Evolutionary conservation across 2,113 vertebrate genomes (phyloP), one percentile per base, ranked within the genome.

Genomic region (Herpetotheres cachinnans): DNA sequence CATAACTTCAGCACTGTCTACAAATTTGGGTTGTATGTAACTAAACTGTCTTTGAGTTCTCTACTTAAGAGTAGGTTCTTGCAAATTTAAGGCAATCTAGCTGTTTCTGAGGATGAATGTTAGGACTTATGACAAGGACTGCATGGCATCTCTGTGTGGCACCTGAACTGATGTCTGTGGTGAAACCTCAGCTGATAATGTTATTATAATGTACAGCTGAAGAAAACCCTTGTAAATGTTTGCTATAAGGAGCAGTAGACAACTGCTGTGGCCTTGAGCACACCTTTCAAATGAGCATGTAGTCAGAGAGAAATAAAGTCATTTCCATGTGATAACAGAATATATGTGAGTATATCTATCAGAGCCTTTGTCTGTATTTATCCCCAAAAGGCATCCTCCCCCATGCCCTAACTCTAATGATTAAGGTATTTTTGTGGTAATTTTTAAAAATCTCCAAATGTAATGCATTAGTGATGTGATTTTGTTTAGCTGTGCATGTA

Each of bases 381-480:
- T 32, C 30, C 20, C 8, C 38, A 58, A 54, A 79, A 86, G 18
- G 3, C 59, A 49, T 73, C 13, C 22, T 46, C 13, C 12, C 15
- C 9, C 3, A 25, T 11, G 2, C 27, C 11, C 38, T 63, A n/a
- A 10, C 10, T 10, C 21, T 0, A 1, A 30, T 40, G 5, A 21
- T 59, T 71, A 73, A 61, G 22, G 27, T 56, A 49, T 54, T 81
- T 90, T 69, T 56, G 49, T 42, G 21, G 4, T 17, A 5, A 36
- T 47, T 54, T 92, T 63, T 66, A 24, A 3, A 78, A 34, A 20
- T 74, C 25, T 86, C 14, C 18, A 71, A 56, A 66, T 54, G 4
- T 26, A 61, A 34, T 79, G 34, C 5, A 24, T 38, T 61, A 38
- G 5, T 61, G 40, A 29, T 29, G 11, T 40, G 44, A 55, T 71